A percentile compares a stretch with the other conserved stretches of the same genome.
Conservation (phyloP, 1,140 invertebrate species). For the Halictus rubicundus region DNA sequence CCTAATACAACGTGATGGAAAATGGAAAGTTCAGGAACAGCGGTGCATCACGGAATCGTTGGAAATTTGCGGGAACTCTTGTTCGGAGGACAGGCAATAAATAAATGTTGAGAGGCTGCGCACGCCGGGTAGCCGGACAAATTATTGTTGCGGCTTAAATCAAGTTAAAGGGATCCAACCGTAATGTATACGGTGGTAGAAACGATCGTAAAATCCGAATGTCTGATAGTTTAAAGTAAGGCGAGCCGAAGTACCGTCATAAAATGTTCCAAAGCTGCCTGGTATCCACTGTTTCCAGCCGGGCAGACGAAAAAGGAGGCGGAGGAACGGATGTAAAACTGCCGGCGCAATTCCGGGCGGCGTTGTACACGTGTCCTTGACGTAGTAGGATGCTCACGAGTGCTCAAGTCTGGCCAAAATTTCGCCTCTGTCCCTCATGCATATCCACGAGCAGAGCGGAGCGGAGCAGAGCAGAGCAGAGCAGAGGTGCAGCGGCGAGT, state of each 20-base stretch:
- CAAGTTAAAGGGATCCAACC: too few relatives aligned
- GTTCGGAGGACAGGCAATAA: too few relatives aligned
- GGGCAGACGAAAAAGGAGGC: constrained; percentile 36
- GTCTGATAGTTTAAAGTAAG: not conserved
- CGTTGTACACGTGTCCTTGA: constrained; percentile 17
- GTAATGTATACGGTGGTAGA: too few relatives aligned
- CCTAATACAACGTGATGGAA: too few relatives aligned
- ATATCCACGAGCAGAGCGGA: constrained; percentile 60
- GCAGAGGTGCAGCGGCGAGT: constrained; percentile 1
- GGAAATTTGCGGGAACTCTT: too few relatives aligned
- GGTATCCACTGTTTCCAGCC: not conserved
- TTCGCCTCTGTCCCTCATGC: constrained; percentile 64
- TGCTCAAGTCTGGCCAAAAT: constrained; percentile 69
- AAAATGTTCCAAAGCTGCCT: not conserved
- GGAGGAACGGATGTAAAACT: constrained; percentile 34
- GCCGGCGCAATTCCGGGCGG: constrained; percentile 15
- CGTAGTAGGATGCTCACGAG: constrained; percentile 41
- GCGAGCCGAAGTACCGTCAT: not conserved
- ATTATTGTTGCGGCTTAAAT: too few relatives aligned
- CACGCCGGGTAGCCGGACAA: too few relatives aligned
- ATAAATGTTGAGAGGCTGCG: too few relatives aligned
- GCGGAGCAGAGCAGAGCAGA: not conserved
- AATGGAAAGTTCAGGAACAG: too few relatives aligned
- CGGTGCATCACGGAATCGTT: too few relatives aligned
- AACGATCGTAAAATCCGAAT: not conserved